These are phyloP conservation scores for Cylindroiulus punctatus DNA, from an alignment of 2,888 invertebrate genomes.

Conservation along the genomic window DNA sequence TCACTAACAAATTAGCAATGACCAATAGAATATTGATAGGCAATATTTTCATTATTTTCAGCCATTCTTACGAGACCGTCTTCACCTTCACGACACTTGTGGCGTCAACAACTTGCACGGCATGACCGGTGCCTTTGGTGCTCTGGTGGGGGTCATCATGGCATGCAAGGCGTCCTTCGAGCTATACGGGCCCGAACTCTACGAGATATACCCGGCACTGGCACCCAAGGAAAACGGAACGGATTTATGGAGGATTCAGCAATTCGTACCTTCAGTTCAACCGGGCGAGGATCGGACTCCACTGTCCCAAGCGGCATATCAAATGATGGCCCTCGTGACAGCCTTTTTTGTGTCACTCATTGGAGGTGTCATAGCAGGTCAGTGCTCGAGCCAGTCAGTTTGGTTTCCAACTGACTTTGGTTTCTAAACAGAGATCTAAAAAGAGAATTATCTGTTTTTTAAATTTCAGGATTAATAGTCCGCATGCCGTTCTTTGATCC, in stretches of 20 bases:
- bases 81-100: conserved; percentile 84
- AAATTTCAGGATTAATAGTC: conserved; percentile 60
- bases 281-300: conserved; percentile 74
- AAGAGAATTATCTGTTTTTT: too few species aligned
- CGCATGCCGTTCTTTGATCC: conserved; percentile 62
- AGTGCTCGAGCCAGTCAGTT: not conserved
- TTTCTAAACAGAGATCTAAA: too few species aligned
- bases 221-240: conserved; percentile 67
- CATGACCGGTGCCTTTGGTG: conserved; percentile 90
- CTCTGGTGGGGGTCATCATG: conserved; percentile 79
- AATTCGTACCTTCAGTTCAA: conserved; percentile 60
- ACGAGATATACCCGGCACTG: conserved; percentile 72
- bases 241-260: conserved; percentile 60
- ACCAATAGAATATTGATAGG: too few species aligned
- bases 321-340: conserved; percentile 76
- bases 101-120: conserved; percentile 97
- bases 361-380: conserved; percentile 82
- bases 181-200: conserved; percentile 71
- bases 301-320: conserved; percentile 79
- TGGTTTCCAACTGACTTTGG: too few species aligned
- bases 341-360: conserved; percentile 77
- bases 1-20: too few species aligned
- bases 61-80: conserved; percentile 72
- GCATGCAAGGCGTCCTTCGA: conserved; percentile 76
- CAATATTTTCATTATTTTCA: conserved; percentile 63